Base-by-base conservation (phyloP, 2,888 invertebrate genomes). In the Dicroscelio sp. region DNA sequence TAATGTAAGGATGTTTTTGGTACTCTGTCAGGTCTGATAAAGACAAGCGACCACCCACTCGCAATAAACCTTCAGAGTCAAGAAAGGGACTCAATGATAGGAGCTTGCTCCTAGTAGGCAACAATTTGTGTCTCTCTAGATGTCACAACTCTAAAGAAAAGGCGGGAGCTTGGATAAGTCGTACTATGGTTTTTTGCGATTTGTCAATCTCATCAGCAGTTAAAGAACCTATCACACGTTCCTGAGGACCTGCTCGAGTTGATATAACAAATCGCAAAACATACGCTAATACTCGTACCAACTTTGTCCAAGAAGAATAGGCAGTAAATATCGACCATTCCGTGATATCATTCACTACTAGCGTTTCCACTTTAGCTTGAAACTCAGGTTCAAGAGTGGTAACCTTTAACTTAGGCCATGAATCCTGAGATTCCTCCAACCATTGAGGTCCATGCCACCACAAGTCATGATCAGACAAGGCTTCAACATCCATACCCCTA, bases 61-160 rank as follows among this genome's bases (percentile, higher is more conserved):
- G 23, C 20, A 82, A 33, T 43, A 71, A 5, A 17, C 52, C 82
- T 23, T 82, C 55, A 20, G 23, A 25, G 31, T 82, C 84, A 5
- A 85, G 20, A 31, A 85, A 85, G 30, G 84, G 84, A 12, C n/a
- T 85, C 1, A 85, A 23, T 12, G 75, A 17, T 17, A 85, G 52
- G 0, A 85, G 27, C 0, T 30, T 2, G 35, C 75, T 85, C 17
- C 17, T 43, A 10, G 60, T n/a, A 5, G 76, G 33, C 23, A 76
- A n/a, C 20, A 52, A 27, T 63, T 30, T 76, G 14, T 52, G 10
- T 14, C 12, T 38, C 8, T 38, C 8, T 38, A 38, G 12, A 38
- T 38, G 38, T 38, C 8, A 8, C 38, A 38, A 10, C n/a, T 52
- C 52, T 17, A 12, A 20, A 4, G 52, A 52, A 52, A 20, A 52